Conservation (phyloP, 2,888 invertebrate species). For the Parnassius orleans region DNA sequence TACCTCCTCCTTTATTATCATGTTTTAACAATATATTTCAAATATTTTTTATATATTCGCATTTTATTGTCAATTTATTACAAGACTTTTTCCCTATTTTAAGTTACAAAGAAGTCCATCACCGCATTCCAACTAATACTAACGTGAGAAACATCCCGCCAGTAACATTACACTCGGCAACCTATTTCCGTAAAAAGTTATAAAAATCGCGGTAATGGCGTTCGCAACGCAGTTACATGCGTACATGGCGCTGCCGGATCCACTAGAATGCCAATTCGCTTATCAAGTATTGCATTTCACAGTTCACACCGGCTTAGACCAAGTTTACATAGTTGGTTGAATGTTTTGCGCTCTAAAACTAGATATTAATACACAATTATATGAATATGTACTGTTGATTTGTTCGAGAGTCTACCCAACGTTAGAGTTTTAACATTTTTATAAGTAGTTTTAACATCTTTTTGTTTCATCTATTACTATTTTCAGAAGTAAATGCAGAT, state of each 20-base stretch:
- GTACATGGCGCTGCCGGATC: slow-evolving; percentile 17
- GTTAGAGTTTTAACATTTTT: too few relatives aligned
- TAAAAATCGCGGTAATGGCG: slow-evolving; percentile 21
- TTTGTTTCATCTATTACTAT: too few relatives aligned
- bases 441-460: too few relatives aligned
- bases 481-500: too few relatives aligned
- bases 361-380: too few relatives aligned
- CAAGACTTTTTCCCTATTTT: slow-evolving; percentile 2
- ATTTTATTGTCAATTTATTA: too few relatives aligned
- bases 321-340: slow-evolving; percentile 1
- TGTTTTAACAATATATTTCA: too few relatives aligned
- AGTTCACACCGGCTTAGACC: slow-evolving; percentile 3
- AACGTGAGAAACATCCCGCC: slow-evolving; percentile 25
- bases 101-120: slow-evolving; percentile 4
- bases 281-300: slow-evolving; percentile 2
- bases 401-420: too few relatives aligned
- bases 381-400: too few relatives aligned
- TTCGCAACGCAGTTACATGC: slow-evolving; percentile 19
- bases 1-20: too few relatives aligned
- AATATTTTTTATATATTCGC: too few relatives aligned
- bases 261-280: slow-evolving; percentile 10
- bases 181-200: slow-evolving; percentile 17
- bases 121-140: slow-evolving; percentile 11
- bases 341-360: background rate
- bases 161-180: slow-evolving; percentile 4